These are phyloP conservation scores for Lethenteron camtschaticum DNA, from an alignment of 2,113 vertebrate genomes.

Conservation along the genomic window DNA sequence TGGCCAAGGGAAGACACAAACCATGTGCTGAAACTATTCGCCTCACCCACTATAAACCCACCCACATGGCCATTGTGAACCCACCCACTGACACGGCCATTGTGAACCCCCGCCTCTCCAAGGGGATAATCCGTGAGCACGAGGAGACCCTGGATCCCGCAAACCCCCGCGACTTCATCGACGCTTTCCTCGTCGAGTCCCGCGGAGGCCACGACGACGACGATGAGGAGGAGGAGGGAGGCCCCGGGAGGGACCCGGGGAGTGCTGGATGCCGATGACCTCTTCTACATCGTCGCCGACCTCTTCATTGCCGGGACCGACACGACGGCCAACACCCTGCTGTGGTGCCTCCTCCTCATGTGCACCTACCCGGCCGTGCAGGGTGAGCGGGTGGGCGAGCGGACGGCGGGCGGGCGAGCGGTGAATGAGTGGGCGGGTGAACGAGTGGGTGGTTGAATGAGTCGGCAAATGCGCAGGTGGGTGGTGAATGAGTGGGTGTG, in stretches of 20 bases:
- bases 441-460: background rate
- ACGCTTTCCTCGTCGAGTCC: slow-evolving; percentile 70
- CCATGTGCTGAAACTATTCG: too few relatives aligned
- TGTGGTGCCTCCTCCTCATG: slow-evolving; percentile 88
- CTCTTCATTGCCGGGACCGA: slow-evolving; percentile 88
- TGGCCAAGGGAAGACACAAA: too few relatives aligned
- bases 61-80: too few relatives aligned
- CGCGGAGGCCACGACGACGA: background rate
- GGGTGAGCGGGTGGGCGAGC: slow-evolving; percentile 26
- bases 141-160: slow-evolving; percentile 32
- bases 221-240: slow-evolving; percentile 20
- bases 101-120: too few relatives aligned
- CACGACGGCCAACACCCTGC: slow-evolving; percentile 70
- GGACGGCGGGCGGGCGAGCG: background rate
- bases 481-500: background rate
- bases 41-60: too few relatives aligned
- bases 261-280: slow-evolving; percentile 36
- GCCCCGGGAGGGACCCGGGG: slow-evolving; percentile 37
- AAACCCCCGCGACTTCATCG: slow-evolving; percentile 62
- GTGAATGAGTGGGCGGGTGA: background rate
- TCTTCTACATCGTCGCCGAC: slow-evolving; percentile 77
- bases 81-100: too few relatives aligned
- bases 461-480: background rate
- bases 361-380: slow-evolving; percentile 44
- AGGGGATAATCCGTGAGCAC: slow-evolving; percentile 45